A percentile compares a stretch with the other conserved stretches of the same genome.
Conservation (phyloP, 2,113 vertebrate species). For the Ifrita kowaldi region DNA sequence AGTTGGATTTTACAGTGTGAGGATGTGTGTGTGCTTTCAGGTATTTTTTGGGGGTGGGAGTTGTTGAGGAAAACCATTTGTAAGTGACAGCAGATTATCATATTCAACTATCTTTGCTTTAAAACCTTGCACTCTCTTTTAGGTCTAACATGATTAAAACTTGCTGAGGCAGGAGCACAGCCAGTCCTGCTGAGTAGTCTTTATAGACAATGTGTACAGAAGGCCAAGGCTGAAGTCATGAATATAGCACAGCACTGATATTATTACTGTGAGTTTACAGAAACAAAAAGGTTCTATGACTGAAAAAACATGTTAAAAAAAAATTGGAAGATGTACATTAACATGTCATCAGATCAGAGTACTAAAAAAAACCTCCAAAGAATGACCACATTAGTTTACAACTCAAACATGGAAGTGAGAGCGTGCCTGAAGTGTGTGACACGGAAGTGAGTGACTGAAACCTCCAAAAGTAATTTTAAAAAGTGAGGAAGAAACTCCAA, state of each 20-base stretch:
- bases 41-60: fast-evolving
- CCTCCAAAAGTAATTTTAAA: neutral
- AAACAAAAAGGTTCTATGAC: neutral
- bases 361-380: neutral
- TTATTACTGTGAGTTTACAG: neutral
- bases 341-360: neutral
- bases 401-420: neutral
- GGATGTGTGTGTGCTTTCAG: neutral
- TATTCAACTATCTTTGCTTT: neutral
- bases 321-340: neutral
- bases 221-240: neutral
- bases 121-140: neutral
- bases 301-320: neutral
- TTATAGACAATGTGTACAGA: neutral
- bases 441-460: neutral
- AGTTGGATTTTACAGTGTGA: neutral
- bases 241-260: neutral
- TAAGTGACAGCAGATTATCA: neutral
- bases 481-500: neutral
- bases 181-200: neutral
- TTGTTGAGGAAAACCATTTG: neutral
- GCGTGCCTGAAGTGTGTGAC: too few relatives aligned
- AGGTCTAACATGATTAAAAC: neutral
- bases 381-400: neutral
- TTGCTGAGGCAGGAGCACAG: neutral